Conservation (phyloP, 2,797 vertebrate genomes). For the Liasis olivaceus region DNA sequence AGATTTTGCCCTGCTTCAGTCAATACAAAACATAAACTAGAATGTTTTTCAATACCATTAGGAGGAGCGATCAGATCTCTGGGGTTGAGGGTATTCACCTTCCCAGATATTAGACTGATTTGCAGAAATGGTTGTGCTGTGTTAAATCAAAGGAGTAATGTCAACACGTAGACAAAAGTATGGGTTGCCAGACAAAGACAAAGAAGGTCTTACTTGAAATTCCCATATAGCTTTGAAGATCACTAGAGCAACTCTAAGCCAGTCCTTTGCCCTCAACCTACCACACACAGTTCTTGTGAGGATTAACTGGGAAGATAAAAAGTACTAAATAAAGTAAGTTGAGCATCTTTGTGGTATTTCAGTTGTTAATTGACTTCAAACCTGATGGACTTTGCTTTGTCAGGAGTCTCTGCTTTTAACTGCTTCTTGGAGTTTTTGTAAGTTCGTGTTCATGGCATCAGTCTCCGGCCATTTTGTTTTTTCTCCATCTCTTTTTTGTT, state of each 20-base stretch:
- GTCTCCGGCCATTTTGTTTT: neutral
- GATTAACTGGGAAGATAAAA: too few relatives aligned
- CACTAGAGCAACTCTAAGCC: neutral
- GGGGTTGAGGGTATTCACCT: neutral
- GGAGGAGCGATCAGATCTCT: neutral
- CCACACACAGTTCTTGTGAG: too few relatives aligned
- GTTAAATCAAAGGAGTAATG: neutral
- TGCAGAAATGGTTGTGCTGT: too few relatives aligned
- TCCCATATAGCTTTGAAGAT: neutral
- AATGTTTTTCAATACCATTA: neutral
- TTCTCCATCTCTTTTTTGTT: too few relatives aligned
- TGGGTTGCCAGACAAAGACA: neutral
- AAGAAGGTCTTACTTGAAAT: neutral
- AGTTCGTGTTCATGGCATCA: neutral
- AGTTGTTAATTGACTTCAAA: neutral
- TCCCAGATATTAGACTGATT: neutral
- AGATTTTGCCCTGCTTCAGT: neutral
- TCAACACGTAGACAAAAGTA: neutral
- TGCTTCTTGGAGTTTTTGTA: neutral
- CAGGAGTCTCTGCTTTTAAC: neutral
- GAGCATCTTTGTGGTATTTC: neutral
- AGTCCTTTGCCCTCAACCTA: too few relatives aligned
- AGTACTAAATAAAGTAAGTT: too few relatives aligned
- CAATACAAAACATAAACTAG: neutral
- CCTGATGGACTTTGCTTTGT: neutral